Evolutionary conservation across 2,888 invertebrate species (phyloP).

Genomic region (Molanna angustata): DNA sequence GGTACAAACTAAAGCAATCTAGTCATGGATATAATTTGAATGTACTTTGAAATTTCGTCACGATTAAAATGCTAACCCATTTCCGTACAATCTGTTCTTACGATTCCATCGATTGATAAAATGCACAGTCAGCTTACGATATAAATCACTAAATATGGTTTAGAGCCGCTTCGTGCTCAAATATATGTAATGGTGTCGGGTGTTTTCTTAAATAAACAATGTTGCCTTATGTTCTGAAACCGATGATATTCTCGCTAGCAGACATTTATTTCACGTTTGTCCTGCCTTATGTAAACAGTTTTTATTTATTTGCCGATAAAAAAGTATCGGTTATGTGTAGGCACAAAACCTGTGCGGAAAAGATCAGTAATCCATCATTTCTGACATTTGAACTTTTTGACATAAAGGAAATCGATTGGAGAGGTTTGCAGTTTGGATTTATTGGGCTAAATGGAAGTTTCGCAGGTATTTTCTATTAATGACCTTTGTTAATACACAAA

Average conservation of each 20-base stretch:
- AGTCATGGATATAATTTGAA: too few relatives aligned
- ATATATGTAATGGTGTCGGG: slow-evolving; percentile 23
- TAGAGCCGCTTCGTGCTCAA: slow-evolving; percentile 17
- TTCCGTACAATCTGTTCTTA: slow-evolving; percentile 21
- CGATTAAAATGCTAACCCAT: slow-evolving; percentile 25
- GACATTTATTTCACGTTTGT: too few relatives aligned
- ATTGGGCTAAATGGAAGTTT: too few relatives aligned
- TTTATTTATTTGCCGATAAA: slow-evolving; percentile 6
- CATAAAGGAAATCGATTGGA: slow-evolving; percentile 13
- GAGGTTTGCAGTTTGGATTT: too few relatives aligned
- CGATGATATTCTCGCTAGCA: too few relatives aligned
- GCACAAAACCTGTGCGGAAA: slow-evolving; percentile 2
- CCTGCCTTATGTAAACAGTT: slow-evolving; percentile 24
- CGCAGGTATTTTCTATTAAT: too few relatives aligned
- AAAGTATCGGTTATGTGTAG: not conserved
- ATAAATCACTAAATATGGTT: slow-evolving; percentile 14
- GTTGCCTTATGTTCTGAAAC: slow-evolving; percentile 17
- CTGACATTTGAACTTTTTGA: slow-evolving; percentile 17
- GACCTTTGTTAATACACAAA: too few relatives aligned
- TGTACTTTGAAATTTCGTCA: slow-evolving; percentile 22
- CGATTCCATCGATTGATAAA: slow-evolving; percentile 9
- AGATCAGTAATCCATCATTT: slow-evolving; percentile 7
- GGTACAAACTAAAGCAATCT: not conserved
- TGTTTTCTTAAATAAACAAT: slow-evolving; percentile 28
- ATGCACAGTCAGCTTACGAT: slow-evolving; percentile 8